phyloP scores from a whole-genome alignment of 2,113 vertebrate genomes.

The Petaurus breviceps region DNA sequence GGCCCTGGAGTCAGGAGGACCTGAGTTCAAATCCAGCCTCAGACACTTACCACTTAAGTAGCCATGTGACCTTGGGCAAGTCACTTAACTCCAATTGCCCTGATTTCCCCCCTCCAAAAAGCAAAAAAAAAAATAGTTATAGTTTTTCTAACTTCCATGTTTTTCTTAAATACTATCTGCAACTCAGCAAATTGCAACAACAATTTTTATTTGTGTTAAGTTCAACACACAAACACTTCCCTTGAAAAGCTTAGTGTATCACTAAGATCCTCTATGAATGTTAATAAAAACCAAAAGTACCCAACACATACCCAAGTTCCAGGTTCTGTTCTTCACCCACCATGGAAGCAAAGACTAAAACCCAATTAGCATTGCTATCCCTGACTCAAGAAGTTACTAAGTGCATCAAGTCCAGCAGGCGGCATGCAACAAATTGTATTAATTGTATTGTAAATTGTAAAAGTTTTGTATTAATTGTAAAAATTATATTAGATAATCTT shows the following conservation, averaged over 20 bases:
- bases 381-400: slow-evolving; percentile 29
- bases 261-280: background rate
- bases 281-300: slow-evolving; percentile 47
- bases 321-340: slow-evolving; percentile 27
- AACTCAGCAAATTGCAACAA: slow-evolving; percentile 70
- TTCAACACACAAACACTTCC: slow-evolving; percentile 53
- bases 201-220: slow-evolving; percentile 52
- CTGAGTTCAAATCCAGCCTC: too few species aligned
- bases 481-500: background rate
- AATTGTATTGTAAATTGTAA: too few species aligned
- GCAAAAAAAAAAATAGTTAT: slow-evolving; percentile 68
- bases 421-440: background rate
- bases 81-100: too few species aligned
- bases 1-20: too few species aligned
- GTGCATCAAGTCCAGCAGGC: background rate
- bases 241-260: slow-evolving; percentile 34
- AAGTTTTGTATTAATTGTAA: too few species aligned
- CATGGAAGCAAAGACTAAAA: slow-evolving; percentile 32
- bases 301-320: slow-evolving; percentile 35
- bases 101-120: too few species aligned
- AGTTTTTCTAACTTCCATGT: slow-evolving; percentile 69
- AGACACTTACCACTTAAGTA: too few species aligned
- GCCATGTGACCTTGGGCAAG: too few species aligned
- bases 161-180: slow-evolving; percentile 73
- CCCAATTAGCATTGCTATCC: slow-evolving; percentile 15